Evolutionary conservation across 2,113 vertebrate species (phyloP), one percentile per base, ranked within the genome.

Genomic region (Colinus virginianus): DNA sequence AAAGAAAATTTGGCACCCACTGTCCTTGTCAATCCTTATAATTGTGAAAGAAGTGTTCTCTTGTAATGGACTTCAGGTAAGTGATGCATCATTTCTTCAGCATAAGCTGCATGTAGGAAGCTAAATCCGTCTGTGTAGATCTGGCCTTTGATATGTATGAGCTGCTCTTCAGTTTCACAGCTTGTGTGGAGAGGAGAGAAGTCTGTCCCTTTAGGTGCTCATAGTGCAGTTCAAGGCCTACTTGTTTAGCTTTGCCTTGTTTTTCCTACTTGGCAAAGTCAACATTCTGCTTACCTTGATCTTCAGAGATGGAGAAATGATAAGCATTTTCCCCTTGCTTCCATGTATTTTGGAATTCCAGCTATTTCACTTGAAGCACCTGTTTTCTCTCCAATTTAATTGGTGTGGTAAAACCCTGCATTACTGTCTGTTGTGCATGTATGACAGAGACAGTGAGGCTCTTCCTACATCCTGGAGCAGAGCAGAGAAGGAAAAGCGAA

Each of bases 201-300:
- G 69, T 18, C 53, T 20, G 45, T 53, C 21, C 48, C 11, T 28
- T 26, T 22, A 49, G 36, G 8, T 23, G 32, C 55, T n/a, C 46
- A 45, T 11, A 6, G 56, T 19, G 55, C 2, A 9, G 15, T 88
- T 88, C 21, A 62, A 90, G 49, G 43, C 28, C 58, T 64, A 1
- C 64, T 71, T 84, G 22, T 4, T 69, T 64, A 79, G 34, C 43
- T 78, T 70, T 77, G 32, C 43, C 75, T 70, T 77, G 68, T 30
- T 77, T 78, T 86, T 12, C 61, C 17, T 79, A 70, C 55, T 77
- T 13, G 7, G 32, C 38, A 61, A 1, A 36, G 43, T 69, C n/a
- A 75, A 67, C 32, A 46, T 71, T 90, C 93, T 87, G 34, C 51
- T 83, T 72, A 36, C 30, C 32, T 85, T 85, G 23, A 30, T 88